Evolutionary conservation across 2,113 vertebrate species (phyloP), one percentile per base, ranked within the genome.

Genomic region (Platichthys flesus): DNA sequence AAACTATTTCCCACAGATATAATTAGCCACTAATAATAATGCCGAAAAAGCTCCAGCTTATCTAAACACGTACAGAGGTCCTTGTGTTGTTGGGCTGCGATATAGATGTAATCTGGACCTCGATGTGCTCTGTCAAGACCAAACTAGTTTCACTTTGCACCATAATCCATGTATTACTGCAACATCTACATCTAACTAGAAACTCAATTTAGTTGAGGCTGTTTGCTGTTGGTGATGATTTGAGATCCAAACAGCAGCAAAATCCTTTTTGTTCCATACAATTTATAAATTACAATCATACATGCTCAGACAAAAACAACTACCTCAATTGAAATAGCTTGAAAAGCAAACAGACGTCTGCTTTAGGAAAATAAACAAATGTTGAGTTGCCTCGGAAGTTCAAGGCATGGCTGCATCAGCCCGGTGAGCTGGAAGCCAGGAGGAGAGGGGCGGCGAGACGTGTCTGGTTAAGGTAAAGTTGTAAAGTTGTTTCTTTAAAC

Each of bases 1-100:
- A 76, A 3, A 56, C 23, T 65, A 45, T 7, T 18, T 52, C 40
- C 62, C 68, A 58, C 65, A 54, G 51, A 64, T 58, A 79, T 13
- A 31, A 52, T 63, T 0, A 23, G 2, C 21, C 37, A 49, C 61
- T n/a, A 37, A 71, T 51, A 26, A 62, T 2, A 45, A 47, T 6
- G 13, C 49, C 51, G 56, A 23, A 40, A 55, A 67, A 18, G 5
- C 15, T 28, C 35, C 8, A 37, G 20, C 20, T 35, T 23, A 5
- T 52, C 31, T 45, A 7, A 61, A 70, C 54, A 72, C 26, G 13
- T 73, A 20, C 2, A 23, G 3, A 66, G 21, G 5, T 79, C 60
- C 28, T 37, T 23, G 45, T 47, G 31, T 62, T 47, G 66, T 28
- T 24, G 37, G 3, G 21, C 42, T 55, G 55, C 20, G 57, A 49